Percentiles rank a stretch among this genome's conserved stretches.
These are phyloP conservation scores for Griposia aprilina DNA, from an alignment of 2,888 invertebrate species.

Conservation along the genomic window DNA sequence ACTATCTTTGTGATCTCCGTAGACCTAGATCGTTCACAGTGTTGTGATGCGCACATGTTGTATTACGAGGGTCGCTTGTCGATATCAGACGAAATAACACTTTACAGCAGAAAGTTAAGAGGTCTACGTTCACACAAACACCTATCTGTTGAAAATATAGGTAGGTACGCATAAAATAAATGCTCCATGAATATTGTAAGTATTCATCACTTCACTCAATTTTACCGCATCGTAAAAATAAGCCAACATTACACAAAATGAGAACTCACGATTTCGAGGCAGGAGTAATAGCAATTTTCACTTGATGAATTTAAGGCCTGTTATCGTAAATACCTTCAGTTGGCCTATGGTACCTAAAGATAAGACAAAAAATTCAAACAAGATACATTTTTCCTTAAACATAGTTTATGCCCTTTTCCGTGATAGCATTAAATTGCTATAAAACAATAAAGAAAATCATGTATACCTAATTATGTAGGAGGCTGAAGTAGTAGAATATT, in stretches of 20 bases:
- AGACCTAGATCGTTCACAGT: slow-evolving; percentile 59
- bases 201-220: slow-evolving; percentile 30
- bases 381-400: not conserved
- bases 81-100: slow-evolving; percentile 55
- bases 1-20: slow-evolving; percentile 47
- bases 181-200: slow-evolving; percentile 29
- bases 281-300: not conserved
- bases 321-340: not conserved
- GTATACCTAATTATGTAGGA: not conserved
- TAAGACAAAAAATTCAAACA: not conserved
- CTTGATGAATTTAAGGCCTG: not conserved
- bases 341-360: not conserved
- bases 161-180: not conserved
- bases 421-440: not conserved
- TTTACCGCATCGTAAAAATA: slow-evolving; percentile 42
- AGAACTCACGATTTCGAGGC: not conserved
- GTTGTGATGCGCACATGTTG: slow-evolving; percentile 64
- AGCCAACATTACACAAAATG: slow-evolving; percentile 3
- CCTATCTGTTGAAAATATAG: not conserved
- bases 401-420: not conserved
- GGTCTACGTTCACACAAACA: not conserved
- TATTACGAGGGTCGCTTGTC: slow-evolving; percentile 58
- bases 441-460: not conserved
- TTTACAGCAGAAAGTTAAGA: slow-evolving; percentile 41
- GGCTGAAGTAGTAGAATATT: too few species aligned